These are phyloP conservation scores for Cherax destructor DNA, from an alignment of 1,140 invertebrate genomes.

Conservation along the genomic window DNA sequence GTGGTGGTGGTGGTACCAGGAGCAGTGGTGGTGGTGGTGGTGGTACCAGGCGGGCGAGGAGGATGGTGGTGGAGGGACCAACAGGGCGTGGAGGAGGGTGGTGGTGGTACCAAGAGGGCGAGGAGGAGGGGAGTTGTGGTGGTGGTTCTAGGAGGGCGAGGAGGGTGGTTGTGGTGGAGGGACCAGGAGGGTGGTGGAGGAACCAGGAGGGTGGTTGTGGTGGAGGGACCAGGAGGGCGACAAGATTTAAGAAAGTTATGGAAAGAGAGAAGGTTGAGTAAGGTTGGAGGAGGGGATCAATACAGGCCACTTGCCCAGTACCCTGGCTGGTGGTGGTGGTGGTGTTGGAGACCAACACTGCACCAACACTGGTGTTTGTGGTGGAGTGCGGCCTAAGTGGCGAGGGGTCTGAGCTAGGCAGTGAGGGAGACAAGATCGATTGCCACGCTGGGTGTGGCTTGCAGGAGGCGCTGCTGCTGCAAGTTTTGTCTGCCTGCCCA, in stretches of 20 bases:
- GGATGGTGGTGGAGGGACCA: not conserved
- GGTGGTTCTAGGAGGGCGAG: not conserved
- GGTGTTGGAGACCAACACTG: conserved; percentile 44
- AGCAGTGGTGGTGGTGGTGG: not conserved
- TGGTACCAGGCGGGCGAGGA: too few relatives aligned
- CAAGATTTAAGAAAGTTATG: not conserved
- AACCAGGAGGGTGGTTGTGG: too few relatives aligned
- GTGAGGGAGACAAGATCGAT: conserved; percentile 35
- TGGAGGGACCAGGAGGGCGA: not conserved
- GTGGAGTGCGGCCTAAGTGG: not conserved
- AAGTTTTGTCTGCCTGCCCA: too few relatives aligned
- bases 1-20: not conserved
- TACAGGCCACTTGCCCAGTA: conserved; percentile 56
- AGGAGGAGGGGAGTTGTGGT: not conserved
- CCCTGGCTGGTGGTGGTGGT: not conserved
- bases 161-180: not conserved
- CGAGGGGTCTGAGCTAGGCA: conserved; percentile 23
- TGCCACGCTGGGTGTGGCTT: conserved; percentile 48
- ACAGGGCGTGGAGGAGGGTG: not conserved
- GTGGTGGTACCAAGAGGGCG: not conserved
- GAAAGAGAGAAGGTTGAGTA: not conserved
- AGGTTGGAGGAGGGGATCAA: conserved; percentile 52
- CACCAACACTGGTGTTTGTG: conserved; percentile 72
- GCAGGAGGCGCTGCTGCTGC: conserved; percentile 5
- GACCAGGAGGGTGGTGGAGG: not conserved